phyloP scores from a whole-genome alignment of 92 coral and sea anemone species.

The Plumapathes pennacea region DNA sequence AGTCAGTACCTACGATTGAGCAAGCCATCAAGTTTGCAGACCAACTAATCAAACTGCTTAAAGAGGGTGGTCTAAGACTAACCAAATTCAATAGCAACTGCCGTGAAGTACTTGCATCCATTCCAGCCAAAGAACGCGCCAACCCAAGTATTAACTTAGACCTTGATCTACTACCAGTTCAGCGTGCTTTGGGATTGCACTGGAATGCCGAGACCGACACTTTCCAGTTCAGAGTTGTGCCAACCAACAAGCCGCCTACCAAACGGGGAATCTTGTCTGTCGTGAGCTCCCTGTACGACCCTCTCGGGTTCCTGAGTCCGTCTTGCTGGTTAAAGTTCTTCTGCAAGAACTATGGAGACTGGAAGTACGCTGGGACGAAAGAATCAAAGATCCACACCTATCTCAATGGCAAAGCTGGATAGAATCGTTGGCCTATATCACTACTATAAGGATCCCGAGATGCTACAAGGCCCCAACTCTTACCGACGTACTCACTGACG shows the following conservation, averaged over 20 bases:
- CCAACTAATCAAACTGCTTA: conserved; percentile 21
- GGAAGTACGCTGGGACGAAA: conserved; percentile 42
- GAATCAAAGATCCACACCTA: conserved; percentile 24
- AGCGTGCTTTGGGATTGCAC: conserved; percentile 47
- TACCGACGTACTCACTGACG: not conserved
- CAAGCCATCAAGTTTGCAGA: conserved; percentile 21
- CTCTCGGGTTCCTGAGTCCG: conserved; percentile 52
- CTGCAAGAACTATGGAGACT: conserved; percentile 46
- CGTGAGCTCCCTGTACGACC: conserved; percentile 49
- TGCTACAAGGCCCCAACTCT: not conserved
- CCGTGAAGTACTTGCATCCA: conserved; percentile 32
- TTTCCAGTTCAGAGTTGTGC: conserved; percentile 34
- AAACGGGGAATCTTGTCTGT: conserved; percentile 49
- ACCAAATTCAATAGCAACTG: conserved; percentile 60
- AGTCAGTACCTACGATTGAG: conserved; percentile 22
- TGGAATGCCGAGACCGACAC: conserved; percentile 60
- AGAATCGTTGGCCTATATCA: conserved; percentile 32
- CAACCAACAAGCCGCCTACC: conserved; percentile 25
- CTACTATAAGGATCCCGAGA: conserved; percentile 18
- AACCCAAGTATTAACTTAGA: conserved; percentile 45
- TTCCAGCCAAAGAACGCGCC: conserved; percentile 32
- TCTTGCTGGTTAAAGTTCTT: conserved; percentile 42
- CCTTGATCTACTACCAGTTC: conserved; percentile 48
- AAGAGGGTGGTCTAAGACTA: conserved; percentile 63
- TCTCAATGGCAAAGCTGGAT: conserved; percentile 42